Conservation (phyloP, 1,140 invertebrate genomes). For the Zaprionus ornatus region DNA sequence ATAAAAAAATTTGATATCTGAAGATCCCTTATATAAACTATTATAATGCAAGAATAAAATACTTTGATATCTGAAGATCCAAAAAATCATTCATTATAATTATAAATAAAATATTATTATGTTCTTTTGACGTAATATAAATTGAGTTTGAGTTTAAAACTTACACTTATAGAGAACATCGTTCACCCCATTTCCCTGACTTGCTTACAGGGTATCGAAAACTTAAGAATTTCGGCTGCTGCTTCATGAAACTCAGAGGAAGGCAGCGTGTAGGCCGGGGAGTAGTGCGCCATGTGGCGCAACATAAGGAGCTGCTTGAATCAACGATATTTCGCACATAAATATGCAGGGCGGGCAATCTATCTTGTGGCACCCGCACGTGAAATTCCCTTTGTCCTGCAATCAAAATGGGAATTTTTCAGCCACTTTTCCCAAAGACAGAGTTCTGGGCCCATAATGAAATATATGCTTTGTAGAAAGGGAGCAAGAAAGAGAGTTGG, state of each 20-base stretch:
- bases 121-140: too few species aligned
- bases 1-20: too few species aligned
- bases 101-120: too few species aligned
- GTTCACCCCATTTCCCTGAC: neutral
- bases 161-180: neutral
- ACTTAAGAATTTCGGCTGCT: neutral
- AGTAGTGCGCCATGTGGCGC: slow-evolving; percentile 44
- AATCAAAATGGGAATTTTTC: slow-evolving; percentile 58
- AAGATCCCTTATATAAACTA: too few species aligned
- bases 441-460: slow-evolving; percentile 56
- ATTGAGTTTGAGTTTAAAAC: too few species aligned
- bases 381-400: slow-evolving; percentile 73
- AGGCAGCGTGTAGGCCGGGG: neutral
- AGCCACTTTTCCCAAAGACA: slow-evolving; percentile 12
- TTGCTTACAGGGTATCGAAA: neutral
- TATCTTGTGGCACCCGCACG: slow-evolving; percentile 76
- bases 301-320: slow-evolving; percentile 50
- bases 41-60: too few species aligned
- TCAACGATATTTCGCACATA: slow-evolving; percentile 78
- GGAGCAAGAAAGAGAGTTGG: neutral
- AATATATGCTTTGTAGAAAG: slow-evolving; percentile 55
- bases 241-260: neutral
- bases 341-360: slow-evolving; percentile 73
- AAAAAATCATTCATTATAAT: too few species aligned
- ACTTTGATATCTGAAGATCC: too few species aligned